Base-by-base conservation (phyloP, 2,113 vertebrate genomes). In the Tachycineta bicolor region DNA sequence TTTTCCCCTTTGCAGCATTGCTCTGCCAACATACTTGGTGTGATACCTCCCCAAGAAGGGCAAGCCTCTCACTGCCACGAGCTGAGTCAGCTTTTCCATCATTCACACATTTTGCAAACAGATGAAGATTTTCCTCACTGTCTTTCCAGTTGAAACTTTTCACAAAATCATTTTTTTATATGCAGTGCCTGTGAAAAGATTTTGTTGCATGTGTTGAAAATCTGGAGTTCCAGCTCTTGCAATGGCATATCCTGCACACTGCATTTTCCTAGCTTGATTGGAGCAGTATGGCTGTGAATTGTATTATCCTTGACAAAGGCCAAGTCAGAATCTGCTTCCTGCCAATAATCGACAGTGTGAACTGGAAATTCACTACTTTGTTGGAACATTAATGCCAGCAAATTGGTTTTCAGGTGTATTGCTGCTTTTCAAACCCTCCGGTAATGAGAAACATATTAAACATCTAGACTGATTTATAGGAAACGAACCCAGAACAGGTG, bases 351-450 rank as follows among this genome's bases (percentile, higher is more conserved):
- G 68, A 78, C 69, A 89, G 53, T 88, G 47, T 79, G 76, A 91
- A 77, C 70, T 89, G 74, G 78, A 92, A 96, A 77, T 58, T 90
- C 90, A 79, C 74, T 75, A 50, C 63, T 90, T 94, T 73, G 33
- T 77, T 74, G 79, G 65, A 95, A 84, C 65, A 62, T 77, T 94
- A 89, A 92, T 94, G 69, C 52, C 83, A 89, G 69, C 41, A 92
- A 97, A 96, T 95, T 94, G 69, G 49, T 92, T 95, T 95, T 91
- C 88, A 94, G 88, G 85, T 90, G 69, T 73, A 83, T 77, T 71
- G 47, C 78, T 81, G 79, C 22, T 76, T 77, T 83, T 95, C 86
- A 85, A 92, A 75, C 0, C 1, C 70, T 60, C 44, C 1, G 0
- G 65, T 95, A 94, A 94, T 90, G 49, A 94, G 83, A 58, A 77